A percentile compares a stretch with the other conserved stretches of the same genome.
Evolutionary conservation across 2,888 invertebrate genomes (phyloP).

Genomic region (Aphidius colemani): DNA sequence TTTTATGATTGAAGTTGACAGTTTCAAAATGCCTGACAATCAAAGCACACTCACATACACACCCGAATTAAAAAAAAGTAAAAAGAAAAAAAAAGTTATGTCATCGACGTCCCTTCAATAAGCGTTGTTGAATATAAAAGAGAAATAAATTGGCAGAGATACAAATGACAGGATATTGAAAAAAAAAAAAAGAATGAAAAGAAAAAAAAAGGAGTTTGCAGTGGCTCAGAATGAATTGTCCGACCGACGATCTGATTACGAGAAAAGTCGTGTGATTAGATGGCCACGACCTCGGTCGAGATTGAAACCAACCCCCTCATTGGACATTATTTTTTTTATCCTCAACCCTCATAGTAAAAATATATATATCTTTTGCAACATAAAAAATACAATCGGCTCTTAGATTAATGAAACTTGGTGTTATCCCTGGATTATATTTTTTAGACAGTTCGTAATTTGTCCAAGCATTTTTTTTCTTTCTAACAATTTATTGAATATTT

Average conservation of each 20-base stretch:
- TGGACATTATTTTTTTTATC: constrained; percentile 17
- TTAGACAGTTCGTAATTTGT: too few species aligned
- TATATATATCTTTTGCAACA: constrained; percentile 37
- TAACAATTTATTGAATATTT: neutral
- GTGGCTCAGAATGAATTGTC: constrained; percentile 33
- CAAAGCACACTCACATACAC: neutral
- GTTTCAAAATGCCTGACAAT: constrained; percentile 13
- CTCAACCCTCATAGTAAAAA: neutral
- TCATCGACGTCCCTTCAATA: constrained; percentile 22
- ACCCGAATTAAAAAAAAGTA: constrained; percentile 23
- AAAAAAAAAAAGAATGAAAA: neutral
- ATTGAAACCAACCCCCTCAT: constrained; percentile 46
- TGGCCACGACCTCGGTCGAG: constrained; percentile 51
- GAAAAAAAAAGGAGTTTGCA: constrained; percentile 6
- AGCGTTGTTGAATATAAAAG: constrained; percentile 24
- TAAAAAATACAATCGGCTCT: constrained; percentile 61
- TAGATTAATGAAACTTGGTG: constrained; percentile 58
- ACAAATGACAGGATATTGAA: neutral
- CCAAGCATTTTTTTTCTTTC: too few species aligned
- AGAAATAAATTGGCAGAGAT: neutral
- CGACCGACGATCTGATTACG: constrained; percentile 49
- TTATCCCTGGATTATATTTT: constrained; percentile 35
- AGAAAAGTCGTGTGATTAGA: constrained; percentile 54
- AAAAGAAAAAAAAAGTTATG: constrained; percentile 24
- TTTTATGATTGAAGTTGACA: neutral